Evolutionary conservation across 2,888 invertebrate species (phyloP).

Genomic region (Muschampia plurimacula): DNA sequence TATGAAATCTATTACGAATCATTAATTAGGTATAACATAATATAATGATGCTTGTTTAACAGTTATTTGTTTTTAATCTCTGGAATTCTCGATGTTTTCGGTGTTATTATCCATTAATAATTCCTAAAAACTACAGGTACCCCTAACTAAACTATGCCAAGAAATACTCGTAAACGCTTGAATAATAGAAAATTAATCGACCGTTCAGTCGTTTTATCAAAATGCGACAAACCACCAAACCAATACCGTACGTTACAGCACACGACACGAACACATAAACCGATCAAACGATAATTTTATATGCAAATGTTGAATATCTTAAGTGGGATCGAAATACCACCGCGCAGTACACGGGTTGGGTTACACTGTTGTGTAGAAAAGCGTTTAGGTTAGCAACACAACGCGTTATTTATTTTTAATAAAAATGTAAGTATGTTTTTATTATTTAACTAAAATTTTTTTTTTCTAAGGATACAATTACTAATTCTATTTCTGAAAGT

Average conservation of each 20-base stretch:
- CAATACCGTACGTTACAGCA: conserved; percentile 53
- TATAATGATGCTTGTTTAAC: too few relatives aligned
- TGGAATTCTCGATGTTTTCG: too few relatives aligned
- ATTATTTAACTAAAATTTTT: too few relatives aligned
- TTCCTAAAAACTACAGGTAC: background rate
- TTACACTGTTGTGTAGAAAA: conserved; percentile 34
- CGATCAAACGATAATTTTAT: conserved; percentile 69
- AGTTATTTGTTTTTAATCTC: too few relatives aligned
- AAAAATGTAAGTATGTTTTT: too few relatives aligned
- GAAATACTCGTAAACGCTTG: background rate
- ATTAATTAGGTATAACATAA: too few relatives aligned
- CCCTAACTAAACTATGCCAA: background rate
- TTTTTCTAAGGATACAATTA: too few relatives aligned
- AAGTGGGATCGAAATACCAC: conserved; percentile 74
- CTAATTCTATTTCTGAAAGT: too few relatives aligned
- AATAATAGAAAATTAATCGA: conserved; percentile 58
- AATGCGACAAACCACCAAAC: conserved; percentile 55
- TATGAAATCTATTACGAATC: too few relatives aligned
- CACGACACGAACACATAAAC: conserved; percentile 49
- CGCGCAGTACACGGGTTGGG: conserved; percentile 51
- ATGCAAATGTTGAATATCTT: conserved; percentile 78
- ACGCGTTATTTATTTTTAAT: too few relatives aligned
- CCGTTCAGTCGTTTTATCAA: conserved; percentile 50
- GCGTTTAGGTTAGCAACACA: too few relatives aligned
- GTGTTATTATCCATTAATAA: too few relatives aligned